Base-by-base conservation (phyloP, 2,888 invertebrate genomes). In the Lycocerus yunnanus region DNA sequence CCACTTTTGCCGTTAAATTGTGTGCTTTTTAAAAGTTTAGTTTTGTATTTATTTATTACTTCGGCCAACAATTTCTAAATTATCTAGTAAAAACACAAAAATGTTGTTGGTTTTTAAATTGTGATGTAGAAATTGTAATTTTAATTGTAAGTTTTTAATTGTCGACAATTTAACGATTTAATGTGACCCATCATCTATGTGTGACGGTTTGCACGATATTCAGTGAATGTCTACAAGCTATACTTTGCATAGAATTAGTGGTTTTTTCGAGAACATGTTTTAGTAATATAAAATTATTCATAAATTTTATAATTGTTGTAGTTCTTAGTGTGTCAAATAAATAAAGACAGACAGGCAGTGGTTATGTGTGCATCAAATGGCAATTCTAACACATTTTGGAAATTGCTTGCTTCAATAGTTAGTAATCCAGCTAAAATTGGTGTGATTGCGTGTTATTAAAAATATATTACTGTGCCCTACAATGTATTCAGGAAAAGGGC, bases 161-260 rank as follows among this genome's bases (percentile, higher is more conserved):
- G 66, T 18, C 18, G 60, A 63, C 67, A 58, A 59, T 68, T 75
- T 74, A 68, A 20, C 58, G 66, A 67, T 71, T 73, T 73, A 76
- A 73, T 78, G 77, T 76, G 78, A 78, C 78, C 81, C 75, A 65
- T 43, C 43, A 43, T 24, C 59, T 65, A 68, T 73, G 67, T 75
- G 74, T 73, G 79, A 77, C 67, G 77, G 79, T 78, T 76, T 78
- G 80, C 80, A 80, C 80, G 78, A 76, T 77, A 79, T 78, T 74
- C 74, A 69, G 13, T 69, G 73, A 74, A 74, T 77, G 68, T 72
- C 74, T 93, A 94, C 93, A 93, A 93, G 92, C 94, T 94, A 94
- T 94, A 94, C 94, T 94, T 94, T 94, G 94, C 94, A 94, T 94
- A 93, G 93, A 94, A 93, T 92, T 94, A 94, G 93, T 94, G 93